phyloP scores from a whole-genome alignment of 2,797 vertebrate species.

The Fringilla coelebs region DNA sequence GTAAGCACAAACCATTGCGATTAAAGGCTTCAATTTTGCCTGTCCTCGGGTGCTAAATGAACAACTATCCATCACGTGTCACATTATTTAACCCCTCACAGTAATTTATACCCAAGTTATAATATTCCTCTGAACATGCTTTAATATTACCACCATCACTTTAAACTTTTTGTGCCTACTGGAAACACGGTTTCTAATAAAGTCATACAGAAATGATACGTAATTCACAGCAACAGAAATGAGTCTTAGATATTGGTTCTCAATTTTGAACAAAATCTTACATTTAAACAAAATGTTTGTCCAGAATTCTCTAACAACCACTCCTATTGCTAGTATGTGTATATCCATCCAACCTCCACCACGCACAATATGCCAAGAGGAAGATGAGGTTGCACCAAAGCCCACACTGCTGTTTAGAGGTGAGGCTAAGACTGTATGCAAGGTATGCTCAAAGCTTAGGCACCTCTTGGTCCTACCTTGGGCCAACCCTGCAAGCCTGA shows the following conservation, averaged over 20 bases:
- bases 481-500: background rate
- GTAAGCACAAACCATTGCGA: conserved; percentile 16
- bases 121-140: background rate
- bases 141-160: background rate
- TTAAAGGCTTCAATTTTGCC: background rate
- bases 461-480: background rate
- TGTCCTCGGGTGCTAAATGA: background rate
- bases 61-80: background rate
- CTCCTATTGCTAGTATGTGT: background rate
- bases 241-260: background rate
- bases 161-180: background rate
- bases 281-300: background rate
- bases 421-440: background rate
- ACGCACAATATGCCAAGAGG: background rate
- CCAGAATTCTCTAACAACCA: background rate
- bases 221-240: background rate
- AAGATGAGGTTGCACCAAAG: background rate
- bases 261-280: background rate
- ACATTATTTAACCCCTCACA: background rate
- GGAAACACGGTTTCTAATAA: background rate
- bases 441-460: background rate
- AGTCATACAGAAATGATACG: background rate
- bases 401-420: background rate
- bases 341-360: background rate
- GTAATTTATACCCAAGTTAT: background rate